phyloP scores from a whole-genome alignment of 2,113 vertebrate species.

The Emydocephalus ijimae region DNA sequence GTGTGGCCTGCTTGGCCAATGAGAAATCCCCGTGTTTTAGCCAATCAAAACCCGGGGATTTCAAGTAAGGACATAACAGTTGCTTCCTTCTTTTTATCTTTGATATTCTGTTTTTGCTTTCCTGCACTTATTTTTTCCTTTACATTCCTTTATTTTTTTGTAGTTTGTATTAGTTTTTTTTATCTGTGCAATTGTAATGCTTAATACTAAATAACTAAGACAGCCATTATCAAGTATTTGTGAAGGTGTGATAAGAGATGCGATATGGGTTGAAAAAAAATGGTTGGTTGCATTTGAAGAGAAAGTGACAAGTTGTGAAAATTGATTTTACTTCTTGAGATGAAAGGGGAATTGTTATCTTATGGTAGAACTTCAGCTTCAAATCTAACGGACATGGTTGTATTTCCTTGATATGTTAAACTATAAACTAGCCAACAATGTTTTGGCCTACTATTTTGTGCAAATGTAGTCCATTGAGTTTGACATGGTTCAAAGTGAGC shows the following conservation, averaged over 20 bases:
- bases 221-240: neutral
- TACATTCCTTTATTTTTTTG: neutral
- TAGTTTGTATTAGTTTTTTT: neutral
- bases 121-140: neutral
- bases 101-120: neutral
- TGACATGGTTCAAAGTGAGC: neutral
- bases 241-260: neutral
- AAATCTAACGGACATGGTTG: neutral
- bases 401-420: neutral
- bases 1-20: too few relatives aligned
- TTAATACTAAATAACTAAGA: neutral
- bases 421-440: neutral
- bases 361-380: neutral
- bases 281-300: neutral
- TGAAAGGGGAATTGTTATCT: neutral
- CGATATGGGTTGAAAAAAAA: neutral
- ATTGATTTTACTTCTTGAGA: neutral
- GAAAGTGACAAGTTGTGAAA: neutral
- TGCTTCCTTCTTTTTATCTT: neutral
- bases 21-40: too few relatives aligned
- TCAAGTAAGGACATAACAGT: too few relatives aligned
- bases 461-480: neutral
- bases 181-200: neutral
- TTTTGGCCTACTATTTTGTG: neutral
- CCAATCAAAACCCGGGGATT: too few relatives aligned